phyloP scores from a whole-genome alignment of 2,797 vertebrate genomes.

The Clangula hyemalis region DNA sequence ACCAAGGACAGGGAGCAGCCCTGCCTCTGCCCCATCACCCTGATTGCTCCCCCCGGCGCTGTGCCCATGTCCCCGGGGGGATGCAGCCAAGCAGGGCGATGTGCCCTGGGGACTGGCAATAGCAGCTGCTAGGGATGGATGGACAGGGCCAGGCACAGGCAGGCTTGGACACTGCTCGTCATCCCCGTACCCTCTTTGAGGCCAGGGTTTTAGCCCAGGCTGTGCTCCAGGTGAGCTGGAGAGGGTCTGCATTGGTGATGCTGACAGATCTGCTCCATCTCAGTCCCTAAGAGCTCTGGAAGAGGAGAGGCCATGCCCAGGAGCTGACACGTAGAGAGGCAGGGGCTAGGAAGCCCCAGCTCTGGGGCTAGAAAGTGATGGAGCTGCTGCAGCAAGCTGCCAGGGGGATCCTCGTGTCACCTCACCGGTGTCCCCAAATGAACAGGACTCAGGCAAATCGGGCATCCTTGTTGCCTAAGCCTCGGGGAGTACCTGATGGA shows the following conservation, averaged over 20 bases:
- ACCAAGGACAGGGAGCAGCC: not conserved
- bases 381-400: not conserved
- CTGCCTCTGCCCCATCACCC: not conserved
- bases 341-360: too few relatives aligned
- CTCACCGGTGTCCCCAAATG: not conserved
- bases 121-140: not conserved
- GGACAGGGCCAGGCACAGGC: not conserved
- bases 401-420: fast-evolving
- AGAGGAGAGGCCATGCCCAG: too few relatives aligned
- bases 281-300: too few relatives aligned
- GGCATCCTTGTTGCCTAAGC: not conserved
- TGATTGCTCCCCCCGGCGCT: not conserved
- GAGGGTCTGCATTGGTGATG: too few relatives aligned
- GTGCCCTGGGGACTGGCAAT: not conserved
- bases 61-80: not conserved
- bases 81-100: not conserved
- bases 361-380: not conserved
- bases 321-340: too few relatives aligned
- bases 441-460: too few relatives aligned
- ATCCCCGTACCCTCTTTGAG: not conserved
- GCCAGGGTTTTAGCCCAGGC: too few relatives aligned
- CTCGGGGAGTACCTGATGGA: not conserved
- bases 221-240: too few relatives aligned
- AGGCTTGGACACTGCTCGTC: not conserved
- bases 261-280: too few relatives aligned